Evolutionary conservation across 2,113 vertebrate species (phyloP).

Genomic region (Rhodinocichla rosea): DNA sequence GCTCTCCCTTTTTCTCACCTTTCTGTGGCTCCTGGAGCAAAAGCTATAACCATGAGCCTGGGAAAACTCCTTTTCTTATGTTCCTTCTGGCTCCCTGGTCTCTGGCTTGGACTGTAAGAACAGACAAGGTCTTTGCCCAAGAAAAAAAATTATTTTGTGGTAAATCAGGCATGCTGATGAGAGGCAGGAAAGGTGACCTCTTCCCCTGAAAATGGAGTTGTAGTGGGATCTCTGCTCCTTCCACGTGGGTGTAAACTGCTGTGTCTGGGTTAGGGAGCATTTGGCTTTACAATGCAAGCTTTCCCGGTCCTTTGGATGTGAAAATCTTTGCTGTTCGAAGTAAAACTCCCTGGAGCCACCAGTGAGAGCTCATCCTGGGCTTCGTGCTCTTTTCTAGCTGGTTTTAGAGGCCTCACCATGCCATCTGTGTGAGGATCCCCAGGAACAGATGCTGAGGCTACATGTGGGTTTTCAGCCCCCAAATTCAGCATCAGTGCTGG

Average conservation of each 20-base stretch:
- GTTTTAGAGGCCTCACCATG: not conserved
- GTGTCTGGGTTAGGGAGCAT: not conserved
- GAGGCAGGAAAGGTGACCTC: not conserved
- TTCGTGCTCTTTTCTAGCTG: not conserved
- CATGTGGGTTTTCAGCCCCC: not conserved
- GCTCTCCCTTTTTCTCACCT: not conserved
- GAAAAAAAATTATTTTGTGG: not conserved
- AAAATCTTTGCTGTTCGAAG: not conserved
- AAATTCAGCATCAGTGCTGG: not conserved
- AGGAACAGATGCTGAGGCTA: not conserved
- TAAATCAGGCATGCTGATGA: not conserved
- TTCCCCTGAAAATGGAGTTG: not conserved
- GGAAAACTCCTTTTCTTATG: not conserved
- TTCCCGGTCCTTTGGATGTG: not conserved
- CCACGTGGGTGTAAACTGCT: accelerated
- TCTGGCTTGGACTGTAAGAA: not conserved
- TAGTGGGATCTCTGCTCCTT: not conserved
- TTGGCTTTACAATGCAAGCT: not conserved
- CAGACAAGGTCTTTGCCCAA: not conserved
- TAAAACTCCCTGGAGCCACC: not conserved
- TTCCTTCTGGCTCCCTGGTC: not conserved
- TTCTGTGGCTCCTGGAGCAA: not conserved
- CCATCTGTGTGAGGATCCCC: not conserved
- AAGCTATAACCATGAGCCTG: not conserved
- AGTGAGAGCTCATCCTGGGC: not conserved